Evolutionary conservation across 2,797 vertebrate species (phyloP).

Genomic region (Pipistrellus pygmaeus): DNA sequence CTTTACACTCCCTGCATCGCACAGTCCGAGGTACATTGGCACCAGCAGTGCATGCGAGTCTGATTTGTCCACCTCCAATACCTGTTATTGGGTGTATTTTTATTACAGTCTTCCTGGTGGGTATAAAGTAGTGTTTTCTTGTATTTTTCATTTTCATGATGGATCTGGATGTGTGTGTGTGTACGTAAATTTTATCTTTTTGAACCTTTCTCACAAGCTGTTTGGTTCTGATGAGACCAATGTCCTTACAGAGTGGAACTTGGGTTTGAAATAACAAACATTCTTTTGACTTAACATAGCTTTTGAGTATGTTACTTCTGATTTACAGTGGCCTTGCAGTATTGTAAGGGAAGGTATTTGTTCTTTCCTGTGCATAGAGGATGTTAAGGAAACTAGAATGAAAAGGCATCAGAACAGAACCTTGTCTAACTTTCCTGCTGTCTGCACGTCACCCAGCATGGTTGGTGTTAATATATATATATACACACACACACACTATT

Average conservation of each 20-base stretch:
- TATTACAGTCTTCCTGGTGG: neutral
- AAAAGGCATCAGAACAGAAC: neutral
- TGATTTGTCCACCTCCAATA: neutral
- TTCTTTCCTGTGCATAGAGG: neutral
- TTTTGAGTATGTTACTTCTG: neutral
- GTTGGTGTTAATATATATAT: neutral
- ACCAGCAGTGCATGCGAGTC: neutral
- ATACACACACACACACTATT: no score
- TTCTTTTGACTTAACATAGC: neutral
- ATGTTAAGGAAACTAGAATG: neutral
- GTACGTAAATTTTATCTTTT: neutral
- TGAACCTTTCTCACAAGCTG: neutral
- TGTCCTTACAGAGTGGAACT: neutral
- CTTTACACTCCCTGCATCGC: neutral
- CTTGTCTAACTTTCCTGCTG: neutral
- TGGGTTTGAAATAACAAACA: neutral
- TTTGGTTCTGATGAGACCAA: slow-evolving; percentile 10
- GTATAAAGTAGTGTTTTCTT: neutral
- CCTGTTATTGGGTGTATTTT: neutral
- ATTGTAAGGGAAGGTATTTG: neutral
- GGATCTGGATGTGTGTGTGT: neutral
- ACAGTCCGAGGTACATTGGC: neutral
- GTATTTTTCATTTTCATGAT: neutral
- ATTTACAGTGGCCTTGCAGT: neutral
- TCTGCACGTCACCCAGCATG: neutral